Percentiles rank a stretch among this genome's conserved stretches.
phyloP scores from a whole-genome alignment of 2,888 invertebrate species.

The Hipparchia semele region DNA sequence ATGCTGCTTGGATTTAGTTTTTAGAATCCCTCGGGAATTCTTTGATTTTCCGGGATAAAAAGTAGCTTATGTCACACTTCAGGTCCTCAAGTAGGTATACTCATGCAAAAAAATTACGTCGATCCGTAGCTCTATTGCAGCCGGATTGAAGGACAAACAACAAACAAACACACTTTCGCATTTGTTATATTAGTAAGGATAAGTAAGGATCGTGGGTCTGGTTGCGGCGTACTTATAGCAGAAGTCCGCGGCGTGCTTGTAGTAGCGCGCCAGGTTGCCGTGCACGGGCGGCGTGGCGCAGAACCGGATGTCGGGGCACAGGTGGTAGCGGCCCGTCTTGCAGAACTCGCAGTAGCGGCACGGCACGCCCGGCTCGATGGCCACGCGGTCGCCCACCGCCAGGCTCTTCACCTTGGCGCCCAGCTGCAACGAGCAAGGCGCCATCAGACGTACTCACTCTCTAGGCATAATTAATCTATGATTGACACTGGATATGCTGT shows the following conservation, averaged over 20 bases:
- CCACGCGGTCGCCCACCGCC: constrained; percentile 93
- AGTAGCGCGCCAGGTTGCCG: constrained; percentile 94
- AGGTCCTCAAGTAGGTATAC: no score
- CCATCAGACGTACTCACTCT: neutral
- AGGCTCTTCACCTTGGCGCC: constrained; percentile 85
- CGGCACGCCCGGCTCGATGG: constrained; percentile 96
- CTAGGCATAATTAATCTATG: no score
- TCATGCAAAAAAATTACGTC: no score
- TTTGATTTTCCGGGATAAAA: no score
- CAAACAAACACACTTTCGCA: no score
- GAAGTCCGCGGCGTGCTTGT: constrained; percentile 95
- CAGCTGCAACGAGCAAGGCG: constrained; percentile 49
- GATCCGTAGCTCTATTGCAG: no score
- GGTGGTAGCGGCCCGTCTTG: constrained; percentile 94
- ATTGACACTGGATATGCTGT: no score
- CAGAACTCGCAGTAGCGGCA: constrained; percentile 94
- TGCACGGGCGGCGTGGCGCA: constrained; percentile 98
- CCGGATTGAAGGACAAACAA: no score
- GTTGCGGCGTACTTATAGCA: constrained; percentile 87
- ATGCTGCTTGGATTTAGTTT: no score
- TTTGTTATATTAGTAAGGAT: no score
- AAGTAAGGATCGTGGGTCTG: no score
- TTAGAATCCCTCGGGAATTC: no score
- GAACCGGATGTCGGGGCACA: constrained; percentile 93
- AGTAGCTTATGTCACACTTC: neutral